Evolutionary conservation across 1,140 invertebrate species (phyloP).

Genomic region (Drosophila burlai): DNA sequence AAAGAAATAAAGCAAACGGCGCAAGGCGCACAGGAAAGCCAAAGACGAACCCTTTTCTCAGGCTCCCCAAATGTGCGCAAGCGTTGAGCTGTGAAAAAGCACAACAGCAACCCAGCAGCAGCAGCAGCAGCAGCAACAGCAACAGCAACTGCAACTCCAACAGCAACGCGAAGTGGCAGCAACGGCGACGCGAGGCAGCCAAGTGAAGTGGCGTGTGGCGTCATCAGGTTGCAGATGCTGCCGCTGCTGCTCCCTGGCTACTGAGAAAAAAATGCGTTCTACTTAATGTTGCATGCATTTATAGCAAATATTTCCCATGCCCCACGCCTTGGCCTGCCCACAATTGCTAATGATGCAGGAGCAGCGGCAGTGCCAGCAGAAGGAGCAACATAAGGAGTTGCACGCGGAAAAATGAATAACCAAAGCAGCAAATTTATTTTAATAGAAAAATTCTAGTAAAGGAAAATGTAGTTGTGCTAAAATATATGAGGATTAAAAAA

Average conservation of each 20-base stretch:
- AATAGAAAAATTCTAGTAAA: background rate
- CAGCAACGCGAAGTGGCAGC: conserved; percentile 45
- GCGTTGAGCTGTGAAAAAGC: conserved; percentile 83
- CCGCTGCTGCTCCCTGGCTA: conserved; percentile 24
- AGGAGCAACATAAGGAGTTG: conserved; percentile 31
- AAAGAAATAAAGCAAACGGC: conserved; percentile 71
- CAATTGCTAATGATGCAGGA: conserved; percentile 79
- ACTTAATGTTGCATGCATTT: conserved; percentile 84
- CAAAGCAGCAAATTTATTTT: background rate
- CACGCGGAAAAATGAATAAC: conserved; percentile 9
- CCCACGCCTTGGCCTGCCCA: conserved; percentile 67
- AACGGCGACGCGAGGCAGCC: conserved; percentile 61
- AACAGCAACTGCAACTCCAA: conserved; percentile 13
- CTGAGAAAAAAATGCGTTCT: conserved; percentile 75
- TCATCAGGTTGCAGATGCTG: conserved; percentile 71
- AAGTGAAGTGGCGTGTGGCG: conserved; percentile 81
- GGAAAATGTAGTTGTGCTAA: too few relatives aligned
- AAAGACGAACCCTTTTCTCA: conserved; percentile 66
- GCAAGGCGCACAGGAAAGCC: conserved; percentile 25
- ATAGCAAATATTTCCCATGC: conserved; percentile 83
- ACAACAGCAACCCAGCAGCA: conserved; percentile 42
- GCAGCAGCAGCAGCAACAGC: conserved; percentile 28
- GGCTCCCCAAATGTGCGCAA: conserved; percentile 68
- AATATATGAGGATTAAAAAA: background rate
- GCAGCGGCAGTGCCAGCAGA: conserved; percentile 19